Percentiles rank a stretch among this genome's conserved stretches.
phyloP scores from a whole-genome alignment of 2,113 vertebrate species.

The Anseranas semipalmata region DNA sequence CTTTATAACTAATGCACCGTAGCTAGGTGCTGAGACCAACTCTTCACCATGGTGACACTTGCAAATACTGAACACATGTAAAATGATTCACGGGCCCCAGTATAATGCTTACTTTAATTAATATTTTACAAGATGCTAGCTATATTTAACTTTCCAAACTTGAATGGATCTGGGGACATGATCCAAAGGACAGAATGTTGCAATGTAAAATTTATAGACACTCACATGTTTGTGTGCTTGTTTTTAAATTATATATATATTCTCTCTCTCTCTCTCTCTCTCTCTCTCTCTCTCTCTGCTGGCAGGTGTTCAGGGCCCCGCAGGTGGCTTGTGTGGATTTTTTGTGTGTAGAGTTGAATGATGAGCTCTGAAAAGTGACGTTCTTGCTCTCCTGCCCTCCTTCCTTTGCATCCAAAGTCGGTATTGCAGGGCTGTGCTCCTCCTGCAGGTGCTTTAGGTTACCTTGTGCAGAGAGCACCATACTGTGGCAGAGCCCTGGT shows the following conservation, averaged over 20 bases:
- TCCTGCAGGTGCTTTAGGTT: background rate
- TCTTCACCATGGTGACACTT: conserved; percentile 62
- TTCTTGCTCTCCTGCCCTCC: background rate
- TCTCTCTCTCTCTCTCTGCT: background rate
- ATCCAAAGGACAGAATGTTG: background rate
- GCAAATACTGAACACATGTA: conserved; percentile 40
- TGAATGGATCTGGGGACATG: background rate
- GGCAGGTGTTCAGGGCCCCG: background rate
- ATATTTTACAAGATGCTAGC: conserved; percentile 23
- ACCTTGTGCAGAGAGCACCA: fast-evolving
- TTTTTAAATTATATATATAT: background rate
- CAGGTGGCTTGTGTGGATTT: background rate
- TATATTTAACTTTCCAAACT: conserved; percentile 29
- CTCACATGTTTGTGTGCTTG: background rate
- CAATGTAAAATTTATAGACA: background rate
- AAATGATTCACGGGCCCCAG: conserved; percentile 2
- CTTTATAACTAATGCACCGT: background rate
- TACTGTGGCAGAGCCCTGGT: background rate
- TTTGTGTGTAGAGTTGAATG: background rate
- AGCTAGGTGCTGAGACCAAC: background rate
- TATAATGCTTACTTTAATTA: conserved; percentile 30
- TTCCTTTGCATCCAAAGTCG: background rate
- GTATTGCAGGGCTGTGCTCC: background rate
- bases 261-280: no score
- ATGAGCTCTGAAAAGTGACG: background rate